Evolutionary conservation across 1,140 invertebrate genomes (phyloP), one percentile per base, ranked within the genome.

Genomic region (Nomia melanderi): DNA sequence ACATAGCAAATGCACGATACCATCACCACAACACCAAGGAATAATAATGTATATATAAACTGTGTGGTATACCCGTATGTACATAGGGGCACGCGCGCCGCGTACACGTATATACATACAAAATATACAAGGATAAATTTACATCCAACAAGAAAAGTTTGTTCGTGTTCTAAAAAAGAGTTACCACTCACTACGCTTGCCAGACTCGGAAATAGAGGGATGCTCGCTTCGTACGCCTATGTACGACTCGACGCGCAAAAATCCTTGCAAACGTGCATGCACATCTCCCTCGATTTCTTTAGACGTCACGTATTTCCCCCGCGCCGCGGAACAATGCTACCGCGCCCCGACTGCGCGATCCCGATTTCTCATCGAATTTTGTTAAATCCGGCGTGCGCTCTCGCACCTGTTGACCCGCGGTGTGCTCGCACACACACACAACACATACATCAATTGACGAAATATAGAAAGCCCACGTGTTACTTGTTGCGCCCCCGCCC

Each of bases 1-100:
- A 92, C 90, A 89, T 88, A 90, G 90, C 91, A 92, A 92, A 92
- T 92, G 91, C 90, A 92, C 90, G 88, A 91, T 91, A 92, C 91
- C 90, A 91, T 90, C 91, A 92, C 91, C 91, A 92, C 87, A 89
- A 92, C 89, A 91, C 89, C 90, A 91, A 91, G 82, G 87, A n/a
- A 75, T 84, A 81, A 56, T 54, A 56, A 9, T 27, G 29, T 36
- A 70, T 36, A 36, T 25, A n/a, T 47, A 20, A 44, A 54, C n/a
- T 33, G 39, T 70, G 31, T 77, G 47, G 23, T 76, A 54, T 75
- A 59, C 82, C 41, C 53, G 57, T 76, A 80, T 57, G 39, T 80
- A 76, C 31, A 41, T 12, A 25, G 57, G 64, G 20, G 39, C 31
- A 63, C 29, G 63, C 20, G 73, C 47, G 62, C n/a, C 39, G 39